phyloP scores from a whole-genome alignment of 2,888 invertebrate genomes.

The Himalopsyche kuldschensis region DNA sequence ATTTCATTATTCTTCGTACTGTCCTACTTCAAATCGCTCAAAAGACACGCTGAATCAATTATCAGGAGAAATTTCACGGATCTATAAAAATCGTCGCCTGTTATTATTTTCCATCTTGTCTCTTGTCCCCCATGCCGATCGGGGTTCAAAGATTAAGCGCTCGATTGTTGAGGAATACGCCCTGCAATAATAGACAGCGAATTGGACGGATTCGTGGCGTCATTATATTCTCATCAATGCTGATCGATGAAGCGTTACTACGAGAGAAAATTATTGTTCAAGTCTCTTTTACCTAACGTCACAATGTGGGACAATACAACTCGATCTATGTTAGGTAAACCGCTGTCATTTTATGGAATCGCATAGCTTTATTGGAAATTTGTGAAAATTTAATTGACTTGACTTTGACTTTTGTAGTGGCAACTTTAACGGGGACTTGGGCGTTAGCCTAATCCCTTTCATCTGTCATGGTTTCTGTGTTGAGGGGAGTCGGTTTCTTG shows the following conservation, averaged over 20 bases:
- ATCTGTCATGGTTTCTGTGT: too few relatives aligned
- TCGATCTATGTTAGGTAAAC: too few relatives aligned
- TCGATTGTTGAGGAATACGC: background rate
- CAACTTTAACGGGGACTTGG: too few relatives aligned
- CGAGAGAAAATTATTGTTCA: background rate
- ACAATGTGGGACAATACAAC: background rate
- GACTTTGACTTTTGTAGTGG: too few relatives aligned
- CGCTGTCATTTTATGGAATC: too few relatives aligned
- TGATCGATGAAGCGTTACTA: background rate
- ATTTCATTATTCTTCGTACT: background rate
- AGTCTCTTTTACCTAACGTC: background rate
- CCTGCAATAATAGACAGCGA: background rate
- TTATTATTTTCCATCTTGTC: background rate
- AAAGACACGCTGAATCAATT: background rate
- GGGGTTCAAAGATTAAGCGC: background rate
- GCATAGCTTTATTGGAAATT: too few relatives aligned
- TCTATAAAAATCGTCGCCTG: background rate
- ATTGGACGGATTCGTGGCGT: background rate
- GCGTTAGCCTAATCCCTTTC: too few relatives aligned
- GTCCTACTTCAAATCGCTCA: background rate
- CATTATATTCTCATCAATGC: background rate
- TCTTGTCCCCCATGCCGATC: background rate
- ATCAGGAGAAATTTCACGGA: background rate
- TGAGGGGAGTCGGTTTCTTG: too few relatives aligned
- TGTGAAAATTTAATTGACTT: too few relatives aligned